Evolutionary conservation across 2,888 invertebrate species (phyloP).

Genomic region (Sabellastarte sp.): DNA sequence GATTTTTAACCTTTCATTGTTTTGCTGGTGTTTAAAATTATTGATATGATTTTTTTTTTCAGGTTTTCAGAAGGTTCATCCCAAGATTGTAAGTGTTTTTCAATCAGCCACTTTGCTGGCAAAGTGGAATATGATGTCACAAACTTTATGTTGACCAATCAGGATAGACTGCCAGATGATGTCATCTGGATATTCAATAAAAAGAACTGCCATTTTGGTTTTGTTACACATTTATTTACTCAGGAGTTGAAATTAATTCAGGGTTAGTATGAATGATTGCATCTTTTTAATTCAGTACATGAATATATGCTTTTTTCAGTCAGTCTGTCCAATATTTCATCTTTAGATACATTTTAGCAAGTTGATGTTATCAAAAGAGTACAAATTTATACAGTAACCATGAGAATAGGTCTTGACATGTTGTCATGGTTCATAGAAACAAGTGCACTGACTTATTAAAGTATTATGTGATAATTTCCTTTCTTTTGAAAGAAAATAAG

Average conservation of each 20-base stretch:
- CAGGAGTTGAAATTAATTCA: conserved; percentile 81
- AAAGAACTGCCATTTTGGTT: conserved; percentile 92
- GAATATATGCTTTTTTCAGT: too few species aligned
- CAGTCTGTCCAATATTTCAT: too few species aligned
- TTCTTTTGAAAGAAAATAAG: too few species aligned
- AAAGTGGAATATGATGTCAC: conserved; percentile 84
- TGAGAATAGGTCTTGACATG: too few species aligned
- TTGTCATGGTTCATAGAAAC: too few species aligned
- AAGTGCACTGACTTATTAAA: too few species aligned
- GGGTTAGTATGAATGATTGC: conserved; percentile 6
- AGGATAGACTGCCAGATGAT: conserved; percentile 88
- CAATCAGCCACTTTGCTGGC: conserved; percentile 87
- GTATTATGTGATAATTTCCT: too few species aligned
- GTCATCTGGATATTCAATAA: conserved; percentile 89
- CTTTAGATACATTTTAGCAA: too few species aligned
- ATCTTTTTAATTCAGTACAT: not conserved
- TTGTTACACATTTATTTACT: conserved; percentile 92
- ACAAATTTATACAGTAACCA: too few species aligned
- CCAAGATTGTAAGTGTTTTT: conserved; percentile 64
- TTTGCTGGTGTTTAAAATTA: too few species aligned
- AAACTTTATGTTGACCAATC: conserved; percentile 86
- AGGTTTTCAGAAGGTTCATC: conserved; percentile 77
- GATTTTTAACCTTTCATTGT: too few species aligned
- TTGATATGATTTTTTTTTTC: not conserved
- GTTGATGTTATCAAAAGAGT: too few species aligned